Base-by-base conservation (phyloP, 2,797 vertebrate species). In the Neosalanx taihuensis region DNA sequence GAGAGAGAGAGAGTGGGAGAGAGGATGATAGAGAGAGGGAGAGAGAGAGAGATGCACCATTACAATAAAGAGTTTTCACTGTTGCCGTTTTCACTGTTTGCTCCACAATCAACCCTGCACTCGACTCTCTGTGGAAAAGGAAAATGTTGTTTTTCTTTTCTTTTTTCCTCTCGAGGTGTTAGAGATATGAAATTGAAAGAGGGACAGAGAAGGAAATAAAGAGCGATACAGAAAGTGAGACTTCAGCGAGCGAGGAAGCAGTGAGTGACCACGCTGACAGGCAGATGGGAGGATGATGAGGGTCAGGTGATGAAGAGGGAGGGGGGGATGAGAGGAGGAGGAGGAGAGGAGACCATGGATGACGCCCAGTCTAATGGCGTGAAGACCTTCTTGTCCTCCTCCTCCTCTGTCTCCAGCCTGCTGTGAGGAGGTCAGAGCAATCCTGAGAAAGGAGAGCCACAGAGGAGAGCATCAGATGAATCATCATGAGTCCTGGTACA, bases 241-340 rank as follows among this genome's bases (percentile, higher is more conserved):
- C 72, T 70, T 76, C 58, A 68, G 74, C 57, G 73, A 73, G 67
- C 70, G 69, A 74, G 70, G 79, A 71, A 76, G 79, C 77, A 80
- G 83, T 86, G 86, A 87, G 86, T 87, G 86, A 86, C 80, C 79
- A 73, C 75, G 74, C 78, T 83, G 86, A 72, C 86, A 75, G 78
- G 81, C 81, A 85, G 83, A 85, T 81, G 82, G 81, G 76, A 84
- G 69, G 82, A 74, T 77, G 85, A 87, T 84, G 74, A 81, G 79
- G 86, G 81, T 83, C 84, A 80, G 71, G 78, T 78, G 78, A 72
- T 56, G 78, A 74, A 79, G 76, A 64, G 71, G 33, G 64, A 64
- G 53, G 65, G 65, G 68, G 74, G 64, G 33, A 66, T 53, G 64
- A 35, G n/a, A n/a, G n/a, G 53, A 41, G 68, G 17, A 49, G 58